These are phyloP conservation scores for Rhorus exstirpatorius DNA, from an alignment of 2,888 invertebrate species.

Conservation along the genomic window DNA sequence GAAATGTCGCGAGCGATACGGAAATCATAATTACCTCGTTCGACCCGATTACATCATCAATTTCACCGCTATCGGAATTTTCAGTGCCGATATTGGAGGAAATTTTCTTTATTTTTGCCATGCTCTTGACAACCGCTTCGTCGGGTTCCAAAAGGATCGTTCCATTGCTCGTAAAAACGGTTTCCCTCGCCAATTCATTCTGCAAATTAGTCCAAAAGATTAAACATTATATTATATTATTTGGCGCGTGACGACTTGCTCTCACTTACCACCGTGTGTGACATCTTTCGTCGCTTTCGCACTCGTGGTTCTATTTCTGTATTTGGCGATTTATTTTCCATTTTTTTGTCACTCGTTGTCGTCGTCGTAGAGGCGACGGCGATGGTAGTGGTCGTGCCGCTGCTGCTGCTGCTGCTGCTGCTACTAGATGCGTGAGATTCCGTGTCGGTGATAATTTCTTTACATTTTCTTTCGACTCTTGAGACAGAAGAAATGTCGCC, in stretches of 20 bases:
- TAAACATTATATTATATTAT: background rate
- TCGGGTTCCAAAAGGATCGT: conserved; percentile 63
- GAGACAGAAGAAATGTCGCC: too few relatives aligned
- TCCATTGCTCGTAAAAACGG: conserved; percentile 70
- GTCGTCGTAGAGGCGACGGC: too few relatives aligned
- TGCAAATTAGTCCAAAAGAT: conserved; percentile 37
- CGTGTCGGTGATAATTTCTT: background rate
- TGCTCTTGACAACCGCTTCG: conserved; percentile 16
- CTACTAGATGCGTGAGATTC: background rate
- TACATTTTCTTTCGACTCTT: background rate
- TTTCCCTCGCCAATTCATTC: conserved; percentile 74
- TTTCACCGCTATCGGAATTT: conserved; percentile 1
- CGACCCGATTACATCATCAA: conserved; percentile 6
- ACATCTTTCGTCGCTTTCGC: conserved; percentile 72
- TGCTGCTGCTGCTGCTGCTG: background rate
- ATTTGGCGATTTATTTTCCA: conserved; percentile 36
- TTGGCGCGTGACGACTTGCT: too few relatives aligned
- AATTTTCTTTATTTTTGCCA: background rate
- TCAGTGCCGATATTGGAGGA: conserved; percentile 1
- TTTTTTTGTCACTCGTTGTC: background rate
- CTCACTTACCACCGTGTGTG: conserved; percentile 69
- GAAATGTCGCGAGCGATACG: too few relatives aligned
- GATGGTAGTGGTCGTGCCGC: too few relatives aligned
- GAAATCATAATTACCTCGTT: conserved; percentile 30
- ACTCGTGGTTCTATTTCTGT: conserved; percentile 45